These are phyloP conservation scores for Seriola dumerili DNA, from an alignment of 2,113 vertebrate species.

Conservation along the genomic window DNA sequence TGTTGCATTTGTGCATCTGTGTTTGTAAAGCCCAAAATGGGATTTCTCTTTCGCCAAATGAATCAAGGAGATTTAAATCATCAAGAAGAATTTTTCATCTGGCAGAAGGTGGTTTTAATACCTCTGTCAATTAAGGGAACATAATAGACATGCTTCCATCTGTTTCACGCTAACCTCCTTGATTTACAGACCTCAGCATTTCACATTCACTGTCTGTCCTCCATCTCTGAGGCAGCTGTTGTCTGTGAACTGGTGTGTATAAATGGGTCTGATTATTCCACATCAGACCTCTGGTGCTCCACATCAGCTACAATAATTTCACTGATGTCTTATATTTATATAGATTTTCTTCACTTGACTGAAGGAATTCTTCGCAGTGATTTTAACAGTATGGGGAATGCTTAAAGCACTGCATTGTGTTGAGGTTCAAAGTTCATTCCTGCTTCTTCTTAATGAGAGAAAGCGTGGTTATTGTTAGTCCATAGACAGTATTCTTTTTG, in stretches of 20 bases:
- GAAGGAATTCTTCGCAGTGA: neutral
- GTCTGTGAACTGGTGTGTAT: neutral
- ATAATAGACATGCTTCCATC: constrained; percentile 4
- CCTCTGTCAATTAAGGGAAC: constrained; percentile 16
- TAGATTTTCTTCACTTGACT: neutral
- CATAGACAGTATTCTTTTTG: too few species aligned
- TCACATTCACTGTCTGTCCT: constrained; percentile 17
- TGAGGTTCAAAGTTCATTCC: neutral
- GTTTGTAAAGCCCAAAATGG: neutral
- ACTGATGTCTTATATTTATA: neutral
- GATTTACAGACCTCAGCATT: constrained; percentile 23
- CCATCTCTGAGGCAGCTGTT: constrained; percentile 26
- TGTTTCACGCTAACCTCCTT: constrained; percentile 13
- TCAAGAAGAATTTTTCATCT: neutral
- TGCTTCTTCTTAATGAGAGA: too few species aligned
- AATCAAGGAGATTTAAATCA: constrained; percentile 30
- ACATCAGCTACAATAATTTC: neutral
- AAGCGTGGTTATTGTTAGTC: too few species aligned
- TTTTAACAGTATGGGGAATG: neutral
- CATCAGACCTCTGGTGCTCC: constrained; percentile 8
- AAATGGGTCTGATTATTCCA: constrained; percentile 12
- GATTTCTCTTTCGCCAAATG: neutral
- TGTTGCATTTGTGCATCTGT: neutral
- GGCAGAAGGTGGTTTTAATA: constrained; percentile 12
- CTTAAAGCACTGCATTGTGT: neutral